phyloP scores from a whole-genome alignment of 2,888 invertebrate species.

The Megaustenia siamemsis region DNA sequence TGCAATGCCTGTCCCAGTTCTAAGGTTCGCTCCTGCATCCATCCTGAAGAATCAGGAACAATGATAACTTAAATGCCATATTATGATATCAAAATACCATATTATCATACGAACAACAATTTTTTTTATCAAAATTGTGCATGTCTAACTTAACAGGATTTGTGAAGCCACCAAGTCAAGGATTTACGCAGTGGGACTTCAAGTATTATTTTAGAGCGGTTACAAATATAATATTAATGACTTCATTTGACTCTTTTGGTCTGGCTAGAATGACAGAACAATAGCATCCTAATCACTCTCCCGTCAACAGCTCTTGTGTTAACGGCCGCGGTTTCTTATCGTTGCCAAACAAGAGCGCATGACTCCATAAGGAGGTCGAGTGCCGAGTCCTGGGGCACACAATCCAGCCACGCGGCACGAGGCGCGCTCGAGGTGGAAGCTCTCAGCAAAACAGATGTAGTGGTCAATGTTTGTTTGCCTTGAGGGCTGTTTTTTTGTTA shows the following conservation, averaged over 20 bases:
- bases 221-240: slow-evolving; percentile 50
- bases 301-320: slow-evolving; percentile 37
- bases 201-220: background rate
- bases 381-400: background rate
- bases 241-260: slow-evolving; percentile 29
- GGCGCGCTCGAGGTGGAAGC: slow-evolving; percentile 2
- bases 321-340: slow-evolving; percentile 31
- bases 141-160: background rate
- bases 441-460: slow-evolving; percentile 25
- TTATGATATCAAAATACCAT: too few relatives aligned
- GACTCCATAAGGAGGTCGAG: slow-evolving; percentile 12
- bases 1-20: too few relatives aligned
- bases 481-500: background rate
- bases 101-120: too few relatives aligned
- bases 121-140: too few relatives aligned
- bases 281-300: slow-evolving; percentile 42
- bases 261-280: slow-evolving; percentile 15
- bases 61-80: too few relatives aligned
- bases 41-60: too few relatives aligned
- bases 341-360: slow-evolving; percentile 23
- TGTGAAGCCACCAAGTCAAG: background rate
- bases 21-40: too few relatives aligned
- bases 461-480: slow-evolving; percentile 24
- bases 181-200: background rate
- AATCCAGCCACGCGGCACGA: background rate